These are phyloP conservation scores for Apamea anceps DNA, from an alignment of 2,888 invertebrate genomes.

Conservation along the genomic window DNA sequence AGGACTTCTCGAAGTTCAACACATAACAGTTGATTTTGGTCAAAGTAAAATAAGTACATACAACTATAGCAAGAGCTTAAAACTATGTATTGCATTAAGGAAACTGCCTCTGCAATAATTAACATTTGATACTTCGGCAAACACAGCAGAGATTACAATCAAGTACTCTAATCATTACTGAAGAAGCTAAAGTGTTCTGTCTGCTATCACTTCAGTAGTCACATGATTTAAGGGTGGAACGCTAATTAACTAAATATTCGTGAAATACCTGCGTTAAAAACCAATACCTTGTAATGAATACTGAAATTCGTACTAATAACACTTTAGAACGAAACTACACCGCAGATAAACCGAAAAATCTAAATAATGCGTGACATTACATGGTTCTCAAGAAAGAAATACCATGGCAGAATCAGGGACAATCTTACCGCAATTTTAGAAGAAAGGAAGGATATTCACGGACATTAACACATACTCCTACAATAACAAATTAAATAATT, in stretches of 20 bases:
- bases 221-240: slow-evolving; percentile 75
- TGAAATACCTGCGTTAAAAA: background rate
- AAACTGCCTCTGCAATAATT: background rate
- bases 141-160: background rate
- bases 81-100: background rate
- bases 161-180: slow-evolving; percentile 1
- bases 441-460: slow-evolving; percentile 70
- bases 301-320: slow-evolving; percentile 29
- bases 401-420: slow-evolving; percentile 76
- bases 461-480: slow-evolving; percentile 78
- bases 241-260: slow-evolving; percentile 28
- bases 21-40: background rate
- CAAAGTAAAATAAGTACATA: background rate
- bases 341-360: slow-evolving; percentile 47
- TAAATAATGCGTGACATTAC: slow-evolving; percentile 73
- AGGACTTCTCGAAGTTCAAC: background rate
- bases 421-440: slow-evolving; percentile 76
- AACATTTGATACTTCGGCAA: background rate
- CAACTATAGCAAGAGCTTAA: background rate
- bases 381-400: slow-evolving; percentile 68
- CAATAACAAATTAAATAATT: slow-evolving; percentile 68
- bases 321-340: slow-evolving; percentile 20
- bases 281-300: slow-evolving; percentile 20
- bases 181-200: slow-evolving; percentile 19
- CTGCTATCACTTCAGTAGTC: slow-evolving; percentile 61